Base-by-base conservation (phyloP, 2,113 vertebrate species). In the Theropithecus gelada region DNA sequence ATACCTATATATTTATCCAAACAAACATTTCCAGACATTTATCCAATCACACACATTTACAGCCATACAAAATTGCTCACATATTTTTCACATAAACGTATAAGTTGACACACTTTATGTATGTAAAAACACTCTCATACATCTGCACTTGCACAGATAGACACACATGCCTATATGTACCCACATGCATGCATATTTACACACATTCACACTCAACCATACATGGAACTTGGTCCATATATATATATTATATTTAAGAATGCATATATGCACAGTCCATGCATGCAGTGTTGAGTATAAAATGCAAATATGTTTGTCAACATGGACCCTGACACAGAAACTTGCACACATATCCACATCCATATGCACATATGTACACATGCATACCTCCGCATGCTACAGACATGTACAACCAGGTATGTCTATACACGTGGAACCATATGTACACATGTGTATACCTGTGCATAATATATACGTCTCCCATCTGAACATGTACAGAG, bases 151-250 rank as follows among this genome's bases (percentile, higher is more conserved):
- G 17, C 40, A 72, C 16, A 38, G 16, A 17, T 6, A 80, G 55
- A 73, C n/a, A 43, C 6, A 23, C 2, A 38, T 8, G 20, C 38
- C 22, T 11, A 23, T 10, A 4, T 9, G 18, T 52, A 16, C n/a
- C 45, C 14, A 55, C 27, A 52, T 1, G 13, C 35, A 27, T 2
- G 5, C 48, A 14, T 50, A 25, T 3, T 8, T 23, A 30, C 43
- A n/a, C 1, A 3, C 72, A 16, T 5, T 40, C 12, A 16, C 6
- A 18, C 22, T 43, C 57, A 18, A 40, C 48, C 48, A 16, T 20
- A 5, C 50, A 32, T 0, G 5, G 9, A 2, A 14, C 2, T 3
- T 6, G 12, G 27, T 70, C 48, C 52, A 59, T 1, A 18, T 0
- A 50, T 23, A 27, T 1, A 11, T 35, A 13, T 91, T 7, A 1